Conservation (phyloP, 2,113 vertebrate genomes). For the Antechinus stuartii region DNA sequence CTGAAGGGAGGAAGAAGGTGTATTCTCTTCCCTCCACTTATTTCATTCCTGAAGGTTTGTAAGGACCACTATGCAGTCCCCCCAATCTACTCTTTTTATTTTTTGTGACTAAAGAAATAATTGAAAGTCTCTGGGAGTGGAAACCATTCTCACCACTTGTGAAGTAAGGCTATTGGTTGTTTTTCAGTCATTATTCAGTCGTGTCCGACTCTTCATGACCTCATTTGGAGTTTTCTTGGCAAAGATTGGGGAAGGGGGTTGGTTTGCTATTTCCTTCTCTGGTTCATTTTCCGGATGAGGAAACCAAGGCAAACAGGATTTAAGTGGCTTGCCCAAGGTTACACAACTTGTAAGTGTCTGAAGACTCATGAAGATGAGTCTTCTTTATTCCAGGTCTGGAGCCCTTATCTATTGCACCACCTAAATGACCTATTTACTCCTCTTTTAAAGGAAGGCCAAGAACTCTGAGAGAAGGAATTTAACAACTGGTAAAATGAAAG, state of each 20-base stretch:
- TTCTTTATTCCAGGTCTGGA: neutral
- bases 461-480: slow-evolving; percentile 67
- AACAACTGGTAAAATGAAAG: slow-evolving; percentile 66
- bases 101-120: neutral
- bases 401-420: neutral
- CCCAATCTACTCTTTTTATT: neutral
- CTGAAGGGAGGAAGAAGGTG: slow-evolving; percentile 61
- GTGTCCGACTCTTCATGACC: too few species aligned
- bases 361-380: neutral
- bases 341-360: neutral
- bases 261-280: neutral
- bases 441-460: slow-evolving; percentile 39
- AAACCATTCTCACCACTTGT: neutral
- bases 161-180: neutral
- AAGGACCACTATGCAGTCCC: neutral
- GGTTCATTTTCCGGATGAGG: neutral
- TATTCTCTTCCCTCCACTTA: slow-evolving; percentile 63
- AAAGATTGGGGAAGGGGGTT: neutral
- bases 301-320: neutral
- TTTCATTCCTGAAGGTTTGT: slow-evolving; percentile 58
- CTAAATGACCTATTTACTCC: neutral
- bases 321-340: neutral
- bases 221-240: too few species aligned
- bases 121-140: neutral
- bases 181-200: too few species aligned